Conservation (phyloP, 2,113 vertebrate genomes). For the Micromys minutus region DNA sequence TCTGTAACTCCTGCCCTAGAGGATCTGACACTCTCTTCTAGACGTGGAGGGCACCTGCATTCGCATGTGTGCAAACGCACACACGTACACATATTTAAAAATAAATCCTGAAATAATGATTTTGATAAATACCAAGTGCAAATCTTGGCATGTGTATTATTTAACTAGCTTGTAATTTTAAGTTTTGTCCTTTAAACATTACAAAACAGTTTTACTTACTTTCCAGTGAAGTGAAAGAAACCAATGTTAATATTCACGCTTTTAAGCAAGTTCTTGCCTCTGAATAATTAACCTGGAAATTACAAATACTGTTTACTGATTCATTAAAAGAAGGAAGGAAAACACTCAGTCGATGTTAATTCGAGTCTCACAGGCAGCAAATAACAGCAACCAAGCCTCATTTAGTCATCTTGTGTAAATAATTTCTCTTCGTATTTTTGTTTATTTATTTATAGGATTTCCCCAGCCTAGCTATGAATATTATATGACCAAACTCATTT, state of each 20-base stretch:
- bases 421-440: background rate
- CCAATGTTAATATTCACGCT: slow-evolving; percentile 28
- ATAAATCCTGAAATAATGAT: background rate
- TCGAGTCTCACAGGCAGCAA: background rate
- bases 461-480: slow-evolving; percentile 27
- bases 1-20: background rate
- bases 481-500: slow-evolving; percentile 57
- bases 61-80: background rate
- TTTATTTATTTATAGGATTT: slow-evolving; percentile 59
- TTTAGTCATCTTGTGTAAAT: slow-evolving; percentile 23
- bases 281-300: slow-evolving; percentile 42
- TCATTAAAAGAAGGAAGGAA: slow-evolving; percentile 53
- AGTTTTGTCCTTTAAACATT: background rate
- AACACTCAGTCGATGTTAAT: background rate
- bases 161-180: background rate
- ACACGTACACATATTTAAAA: too few relatives aligned
- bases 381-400: slow-evolving; percentile 5
- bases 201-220: slow-evolving; percentile 24
- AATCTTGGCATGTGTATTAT: background rate
- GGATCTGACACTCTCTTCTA: background rate
- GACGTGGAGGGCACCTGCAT: background rate
- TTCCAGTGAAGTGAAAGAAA: slow-evolving; percentile 23
- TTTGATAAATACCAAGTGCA: background rate
- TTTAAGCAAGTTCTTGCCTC: background rate
- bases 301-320: slow-evolving; percentile 44